A percentile compares a stretch with the other conserved stretches of the same genome.
phyloP scores from a whole-genome alignment of 1,140 invertebrate genomes.

The Temnothorax nylanderi region DNA sequence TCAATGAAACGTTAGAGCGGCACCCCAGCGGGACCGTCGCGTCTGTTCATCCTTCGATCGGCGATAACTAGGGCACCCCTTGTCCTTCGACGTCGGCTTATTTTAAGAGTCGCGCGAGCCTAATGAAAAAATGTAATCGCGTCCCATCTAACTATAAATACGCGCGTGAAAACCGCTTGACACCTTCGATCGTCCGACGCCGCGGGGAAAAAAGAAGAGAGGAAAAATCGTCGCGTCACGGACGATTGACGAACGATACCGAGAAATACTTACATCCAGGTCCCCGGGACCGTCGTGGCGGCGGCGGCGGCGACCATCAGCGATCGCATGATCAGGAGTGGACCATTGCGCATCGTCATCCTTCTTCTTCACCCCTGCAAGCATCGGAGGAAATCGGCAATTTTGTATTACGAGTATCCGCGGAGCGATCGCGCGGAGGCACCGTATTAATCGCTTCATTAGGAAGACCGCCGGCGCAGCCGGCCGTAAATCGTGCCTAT shows the following conservation, averaged over 20 bases:
- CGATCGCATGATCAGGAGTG: conserved; percentile 61
- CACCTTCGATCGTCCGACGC: conserved; percentile 8
- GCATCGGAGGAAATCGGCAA: conserved; percentile 2
- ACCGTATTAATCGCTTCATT: conserved; percentile 45
- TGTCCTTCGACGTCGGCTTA: conserved; percentile 46
- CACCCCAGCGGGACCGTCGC: neutral
- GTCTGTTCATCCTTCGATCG: conserved; percentile 40
- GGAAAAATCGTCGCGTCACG: neutral
- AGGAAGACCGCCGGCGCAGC: neutral
- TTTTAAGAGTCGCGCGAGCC: conserved; percentile 51
- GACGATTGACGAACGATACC: neutral
- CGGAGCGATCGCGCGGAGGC: neutral
- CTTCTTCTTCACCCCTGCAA: conserved; percentile 48
- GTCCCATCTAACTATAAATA: conserved; percentile 54
- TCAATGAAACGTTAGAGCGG: conserved; percentile 16
- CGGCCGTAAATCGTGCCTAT: conserved; percentile 11
- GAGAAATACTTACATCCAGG: conserved; percentile 73
- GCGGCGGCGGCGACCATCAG: conserved; percentile 47
- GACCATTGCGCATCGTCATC: conserved; percentile 54
- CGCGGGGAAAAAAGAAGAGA: neutral
- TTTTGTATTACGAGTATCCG: neutral
- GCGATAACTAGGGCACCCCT: conserved; percentile 45
- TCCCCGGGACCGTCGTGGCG: conserved; percentile 63
- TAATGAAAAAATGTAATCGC: conserved; percentile 56
- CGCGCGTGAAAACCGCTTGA: neutral